Percentiles rank a stretch among this genome's conserved stretches.
phyloP scores from a whole-genome alignment of 1,140 invertebrate genomes.

The Homalodisca vitripennis region DNA sequence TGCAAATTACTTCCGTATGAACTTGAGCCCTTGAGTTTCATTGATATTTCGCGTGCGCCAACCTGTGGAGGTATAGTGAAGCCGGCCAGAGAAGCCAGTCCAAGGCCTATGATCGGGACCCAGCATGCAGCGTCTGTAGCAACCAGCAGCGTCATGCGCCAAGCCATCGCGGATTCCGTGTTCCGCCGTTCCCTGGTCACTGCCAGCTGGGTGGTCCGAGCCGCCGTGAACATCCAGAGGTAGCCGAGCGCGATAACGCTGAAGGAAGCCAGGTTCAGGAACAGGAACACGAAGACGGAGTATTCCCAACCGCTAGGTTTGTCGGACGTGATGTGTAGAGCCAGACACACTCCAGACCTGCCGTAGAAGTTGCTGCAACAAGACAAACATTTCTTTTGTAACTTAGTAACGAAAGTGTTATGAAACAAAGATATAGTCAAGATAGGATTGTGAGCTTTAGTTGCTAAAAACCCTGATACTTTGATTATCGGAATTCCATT shows the following conservation, averaged over 20 bases:
- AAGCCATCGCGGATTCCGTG: slow-evolving; percentile 55
- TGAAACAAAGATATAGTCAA: too few species aligned
- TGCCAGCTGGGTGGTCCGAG: slow-evolving; percentile 52
- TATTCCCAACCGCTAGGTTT: slow-evolving; percentile 60
- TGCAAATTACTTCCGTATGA: too few species aligned
- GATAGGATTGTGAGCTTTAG: too few species aligned
- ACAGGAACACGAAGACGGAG: slow-evolving; percentile 58
- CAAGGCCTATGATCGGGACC: slow-evolving; percentile 56
- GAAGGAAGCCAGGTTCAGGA: slow-evolving; percentile 55
- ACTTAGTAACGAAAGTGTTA: too few species aligned
- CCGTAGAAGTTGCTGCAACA: slow-evolving; percentile 55
- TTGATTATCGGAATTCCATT: too few species aligned
- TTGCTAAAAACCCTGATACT: too few species aligned
- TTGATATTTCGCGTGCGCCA: slow-evolving; percentile 4
- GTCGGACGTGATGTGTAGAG: slow-evolving; percentile 57
- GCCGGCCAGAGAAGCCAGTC: slow-evolving; percentile 52
- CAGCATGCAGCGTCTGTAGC: slow-evolving; percentile 59
- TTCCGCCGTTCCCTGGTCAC: slow-evolving; percentile 45
- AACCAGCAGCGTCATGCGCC: slow-evolving; percentile 56
- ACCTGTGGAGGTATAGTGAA: slow-evolving; percentile 52
- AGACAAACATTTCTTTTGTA: too few species aligned
- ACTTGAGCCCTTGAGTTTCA: too few species aligned
- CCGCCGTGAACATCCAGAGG: slow-evolving; percentile 57
- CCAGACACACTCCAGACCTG: slow-evolving; percentile 58
- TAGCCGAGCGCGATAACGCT: slow-evolving; percentile 56